Evolutionary conservation across 1,140 invertebrate genomes (phyloP).

Genomic region (Zaprionus inermis): DNA sequence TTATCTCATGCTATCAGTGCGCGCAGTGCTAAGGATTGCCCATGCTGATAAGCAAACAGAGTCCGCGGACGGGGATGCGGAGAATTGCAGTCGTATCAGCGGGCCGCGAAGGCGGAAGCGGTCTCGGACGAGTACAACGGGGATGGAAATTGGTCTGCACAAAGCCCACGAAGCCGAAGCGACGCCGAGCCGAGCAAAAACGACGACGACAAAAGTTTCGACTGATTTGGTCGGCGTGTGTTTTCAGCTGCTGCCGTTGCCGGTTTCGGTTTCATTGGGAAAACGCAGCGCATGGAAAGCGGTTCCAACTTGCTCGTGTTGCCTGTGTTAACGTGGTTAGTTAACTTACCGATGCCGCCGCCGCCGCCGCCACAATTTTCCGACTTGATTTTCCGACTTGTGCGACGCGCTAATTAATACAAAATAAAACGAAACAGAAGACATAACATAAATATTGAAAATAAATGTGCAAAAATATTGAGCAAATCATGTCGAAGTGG

Average conservation of each 20-base stretch:
- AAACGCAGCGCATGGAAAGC: constrained; percentile 66
- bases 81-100: constrained; percentile 7
- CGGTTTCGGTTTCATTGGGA: constrained; percentile 75
- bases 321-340: constrained; percentile 24
- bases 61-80: constrained; percentile 15
- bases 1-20: constrained; percentile 51
- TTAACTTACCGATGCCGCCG: not conserved
- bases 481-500: not conserved
- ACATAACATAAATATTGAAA: constrained; percentile 2
- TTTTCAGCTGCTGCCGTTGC: constrained; percentile 59
- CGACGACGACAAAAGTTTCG: constrained; percentile 42
- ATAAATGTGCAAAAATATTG: constrained; percentile 18
- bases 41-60: constrained; percentile 49
- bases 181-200: constrained; percentile 13
- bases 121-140: not conserved
- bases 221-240: constrained; percentile 47
- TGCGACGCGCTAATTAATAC: constrained; percentile 41
- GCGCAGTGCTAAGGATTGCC: constrained; percentile 38
- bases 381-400: constrained; percentile 6
- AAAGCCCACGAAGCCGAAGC: constrained; percentile 23
- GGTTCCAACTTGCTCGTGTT: constrained; percentile 53
- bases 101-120: not conserved
- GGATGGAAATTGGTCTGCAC: constrained; percentile 13
- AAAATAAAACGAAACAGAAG: constrained; percentile 15
- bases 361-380: constrained; percentile 22